Base-by-base conservation (phyloP, 2,797 vertebrate genomes). In the Sorex maritimensis region DNA sequence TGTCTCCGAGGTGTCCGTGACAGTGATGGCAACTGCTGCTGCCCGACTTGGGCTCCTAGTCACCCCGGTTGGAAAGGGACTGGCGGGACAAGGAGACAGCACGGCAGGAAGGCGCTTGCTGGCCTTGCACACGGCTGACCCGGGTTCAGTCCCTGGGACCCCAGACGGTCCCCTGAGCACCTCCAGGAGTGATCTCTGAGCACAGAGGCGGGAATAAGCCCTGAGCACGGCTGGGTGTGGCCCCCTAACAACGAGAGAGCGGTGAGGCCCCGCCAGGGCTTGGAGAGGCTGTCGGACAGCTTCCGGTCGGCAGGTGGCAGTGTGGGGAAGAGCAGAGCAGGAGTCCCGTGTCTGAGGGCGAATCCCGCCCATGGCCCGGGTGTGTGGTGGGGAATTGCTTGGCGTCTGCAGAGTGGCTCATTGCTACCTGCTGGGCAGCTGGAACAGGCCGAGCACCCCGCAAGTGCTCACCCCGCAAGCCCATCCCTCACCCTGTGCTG, bases 371-470 rank as follows among this genome's bases (percentile, higher is more conserved):
- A 61, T 49, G 58, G 26, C 49, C 7, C 24, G 26, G 24, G 17
- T 63, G 77, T 49, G 73, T 34, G 15, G 58, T 19, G 21, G 58
- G 19, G 19, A 1, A 21, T 19, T 61, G 17, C 49, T 84, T 65
- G 63, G 30, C 49, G 77, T 78, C 23, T 1, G 1, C 17, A 58
- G 49, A 77, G 6, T 52, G 55, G 21, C n/a, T 71, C 26, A 26
- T 52, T 72, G 61, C 71, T 69, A 6, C 61, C 11, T 38, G 34
- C 4, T 11, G 24, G 3, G 11, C 1, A 71, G 52, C 77, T 63
- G 17, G 83, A 80, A 24, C 2, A 24, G 63, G 3, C 1, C 68
- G 2, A 11, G 14, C 0, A 0, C 46, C 11, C 19, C 0, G 0
- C 80, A 24, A 23, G 13, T 52, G 72, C 83, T 86, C 55, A n/a